Evolutionary conservation across 2,888 invertebrate genomes (phyloP).

Genomic region (Neoaliturus tenellus): DNA sequence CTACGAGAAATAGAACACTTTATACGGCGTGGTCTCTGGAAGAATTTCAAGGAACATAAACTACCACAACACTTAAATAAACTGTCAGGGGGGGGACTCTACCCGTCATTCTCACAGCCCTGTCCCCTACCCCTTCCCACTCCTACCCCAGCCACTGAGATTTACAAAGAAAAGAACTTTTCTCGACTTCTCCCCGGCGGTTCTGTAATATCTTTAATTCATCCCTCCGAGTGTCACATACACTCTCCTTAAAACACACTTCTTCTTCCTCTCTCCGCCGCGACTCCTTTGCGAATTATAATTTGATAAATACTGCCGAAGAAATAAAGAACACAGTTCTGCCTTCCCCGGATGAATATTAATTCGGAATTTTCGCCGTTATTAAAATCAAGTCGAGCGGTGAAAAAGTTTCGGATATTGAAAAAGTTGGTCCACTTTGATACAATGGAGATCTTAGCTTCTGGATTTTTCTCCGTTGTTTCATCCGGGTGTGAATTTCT

Average conservation of each 20-base stretch:
- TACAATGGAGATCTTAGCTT: slow-evolving; percentile 42
- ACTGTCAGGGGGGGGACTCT: slow-evolving; percentile 45
- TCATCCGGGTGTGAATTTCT: slow-evolving; percentile 6
- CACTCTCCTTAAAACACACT: slow-evolving; percentile 55
- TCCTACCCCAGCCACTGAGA: slow-evolving; percentile 29
- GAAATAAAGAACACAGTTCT: slow-evolving; percentile 51
- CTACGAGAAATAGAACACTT: slow-evolving; percentile 45
- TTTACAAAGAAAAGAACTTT: slow-evolving; percentile 57
- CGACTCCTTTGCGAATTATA: slow-evolving; percentile 32
- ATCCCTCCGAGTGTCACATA: slow-evolving; percentile 53
- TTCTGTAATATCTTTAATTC: slow-evolving; percentile 56
- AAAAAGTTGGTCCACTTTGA: slow-evolving; percentile 50
- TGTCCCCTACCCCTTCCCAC: not conserved
- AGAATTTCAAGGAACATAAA: slow-evolving; percentile 55
- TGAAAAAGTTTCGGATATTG: slow-evolving; percentile 51
- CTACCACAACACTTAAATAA: slow-evolving; percentile 59
- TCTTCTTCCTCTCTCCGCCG: slow-evolving; percentile 38
- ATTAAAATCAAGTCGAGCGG: slow-evolving; percentile 47
- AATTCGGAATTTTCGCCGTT: slow-evolving; percentile 37
- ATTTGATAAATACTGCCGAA: slow-evolving; percentile 52
- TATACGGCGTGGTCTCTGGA: slow-evolving; percentile 46
- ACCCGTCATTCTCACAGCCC: slow-evolving; percentile 56
- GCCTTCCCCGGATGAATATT: slow-evolving; percentile 37
- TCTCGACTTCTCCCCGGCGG: slow-evolving; percentile 50
- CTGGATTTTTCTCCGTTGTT: slow-evolving; percentile 23